A percentile compares a stretch with the other conserved stretches of the same genome.
phyloP scores from a whole-genome alignment of 1,140 invertebrate species.

The Aphelinus certus region DNA sequence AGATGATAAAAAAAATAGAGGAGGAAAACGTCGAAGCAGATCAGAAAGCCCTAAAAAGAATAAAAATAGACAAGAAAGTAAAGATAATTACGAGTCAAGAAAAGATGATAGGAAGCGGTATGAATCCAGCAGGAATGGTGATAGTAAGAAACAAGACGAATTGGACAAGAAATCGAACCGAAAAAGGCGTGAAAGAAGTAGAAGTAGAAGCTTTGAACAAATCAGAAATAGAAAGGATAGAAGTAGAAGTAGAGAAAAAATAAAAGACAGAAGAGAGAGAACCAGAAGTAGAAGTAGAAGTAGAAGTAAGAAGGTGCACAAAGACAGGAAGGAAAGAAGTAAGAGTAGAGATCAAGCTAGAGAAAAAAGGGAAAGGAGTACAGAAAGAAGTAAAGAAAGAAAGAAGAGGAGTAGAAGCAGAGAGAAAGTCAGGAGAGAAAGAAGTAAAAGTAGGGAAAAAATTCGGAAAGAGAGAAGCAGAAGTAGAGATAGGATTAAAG shows the following conservation, averaged over 20 bases:
- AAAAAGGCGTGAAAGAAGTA: constrained; percentile 26
- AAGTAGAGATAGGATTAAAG: constrained; percentile 1
- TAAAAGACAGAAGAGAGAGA: constrained; percentile 43
- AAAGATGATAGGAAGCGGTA: constrained; percentile 28
- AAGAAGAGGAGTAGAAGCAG: constrained; percentile 35
- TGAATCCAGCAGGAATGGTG: constrained; percentile 23
- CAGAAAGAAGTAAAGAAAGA: not conserved
- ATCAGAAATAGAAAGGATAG: constrained; percentile 35
- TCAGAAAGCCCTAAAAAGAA: constrained; percentile 16
- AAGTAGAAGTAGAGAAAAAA: constrained; percentile 41
- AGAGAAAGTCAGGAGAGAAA: constrained; percentile 44
- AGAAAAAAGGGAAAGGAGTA: constrained; percentile 28
- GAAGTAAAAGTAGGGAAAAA: constrained; percentile 41
- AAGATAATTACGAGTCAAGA: constrained; percentile 24
- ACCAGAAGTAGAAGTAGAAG: constrained; percentile 50
- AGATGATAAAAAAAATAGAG: constrained; percentile 19
- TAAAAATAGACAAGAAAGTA: constrained; percentile 22
- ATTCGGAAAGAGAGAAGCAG: constrained; percentile 13
- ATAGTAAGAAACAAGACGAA: constrained; percentile 16
- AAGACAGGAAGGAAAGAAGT: constrained; percentile 46
- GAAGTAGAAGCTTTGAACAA: constrained; percentile 29
- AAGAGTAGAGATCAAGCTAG: constrained; percentile 27
- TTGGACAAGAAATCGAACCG: constrained; percentile 20
- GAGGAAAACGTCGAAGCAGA: constrained; percentile 6
- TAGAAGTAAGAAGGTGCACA: constrained; percentile 43